phyloP scores from a whole-genome alignment of 37 sponge, comb jelly and placozoan genomes.

The Aphrocallistes beatrix region DNA sequence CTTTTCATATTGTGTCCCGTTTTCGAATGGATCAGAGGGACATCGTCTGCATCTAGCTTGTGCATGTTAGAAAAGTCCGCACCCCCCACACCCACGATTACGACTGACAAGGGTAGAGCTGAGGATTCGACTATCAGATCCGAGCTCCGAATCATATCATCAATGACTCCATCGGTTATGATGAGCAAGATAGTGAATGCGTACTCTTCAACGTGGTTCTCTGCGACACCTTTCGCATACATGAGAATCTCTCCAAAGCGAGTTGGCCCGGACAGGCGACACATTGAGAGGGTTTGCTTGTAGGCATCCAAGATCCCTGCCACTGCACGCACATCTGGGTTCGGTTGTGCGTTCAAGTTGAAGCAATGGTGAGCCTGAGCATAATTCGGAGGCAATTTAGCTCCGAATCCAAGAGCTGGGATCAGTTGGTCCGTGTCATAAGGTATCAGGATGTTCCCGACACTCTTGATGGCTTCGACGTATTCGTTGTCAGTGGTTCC shows the following conservation, averaged over 20 bases:
- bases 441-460: conserved; percentile 62
- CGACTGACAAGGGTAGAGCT: conserved; percentile 65
- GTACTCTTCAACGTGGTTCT: background rate
- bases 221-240: background rate
- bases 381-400: conserved; percentile 27
- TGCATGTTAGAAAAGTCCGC: conserved; percentile 80
- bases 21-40: conserved; percentile 38
- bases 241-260: background rate
- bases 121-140: conserved; percentile 72
- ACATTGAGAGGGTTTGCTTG: background rate
- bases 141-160: conserved; percentile 60
- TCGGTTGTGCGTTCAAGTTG: conserved; percentile 22
- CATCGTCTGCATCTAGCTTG: conserved; percentile 78
- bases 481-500: conserved; percentile 53
- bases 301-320: conserved; percentile 14
- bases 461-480: conserved; percentile 56
- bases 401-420: conserved; percentile 36
- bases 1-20: conserved; percentile 51
- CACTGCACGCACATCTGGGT: conserved; percentile 34
- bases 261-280: background rate
- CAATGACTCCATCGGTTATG: conserved; percentile 58
- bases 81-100: conserved; percentile 83
- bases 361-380: conserved; percentile 28
- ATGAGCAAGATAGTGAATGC: background rate
- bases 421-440: conserved; percentile 43